Evolutionary conservation across 1,140 invertebrate genomes (phyloP).

Genomic region (Matsumurasca onukii): DNA sequence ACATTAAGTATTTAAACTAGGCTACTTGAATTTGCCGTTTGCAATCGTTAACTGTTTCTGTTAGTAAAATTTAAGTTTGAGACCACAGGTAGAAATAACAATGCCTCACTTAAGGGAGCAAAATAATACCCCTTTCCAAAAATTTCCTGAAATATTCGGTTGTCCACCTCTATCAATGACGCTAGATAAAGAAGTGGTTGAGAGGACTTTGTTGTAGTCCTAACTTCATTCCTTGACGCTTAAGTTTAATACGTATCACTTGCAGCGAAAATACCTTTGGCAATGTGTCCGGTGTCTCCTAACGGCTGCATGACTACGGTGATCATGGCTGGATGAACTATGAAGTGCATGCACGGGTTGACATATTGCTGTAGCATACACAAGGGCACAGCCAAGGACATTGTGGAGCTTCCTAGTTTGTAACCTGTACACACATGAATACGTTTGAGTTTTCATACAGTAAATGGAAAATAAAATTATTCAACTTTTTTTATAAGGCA

Average conservation of each 20-base stretch:
- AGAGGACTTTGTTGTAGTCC: not conserved
- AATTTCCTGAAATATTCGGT: not conserved
- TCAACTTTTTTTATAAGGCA: not conserved
- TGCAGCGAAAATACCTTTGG: slow-evolving; percentile 47
- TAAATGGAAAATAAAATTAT: too few species aligned
- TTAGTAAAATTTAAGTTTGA: too few species aligned
- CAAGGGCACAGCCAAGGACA: slow-evolving; percentile 64
- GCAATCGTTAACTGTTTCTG: too few species aligned
- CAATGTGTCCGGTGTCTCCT: slow-evolving; percentile 39
- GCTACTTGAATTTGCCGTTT: too few species aligned
- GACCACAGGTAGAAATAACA: not conserved
- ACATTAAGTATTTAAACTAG: too few species aligned
- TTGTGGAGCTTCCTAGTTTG: slow-evolving; percentile 59
- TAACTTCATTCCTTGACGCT: too few species aligned
- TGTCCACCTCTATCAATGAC: not conserved
- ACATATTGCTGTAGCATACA: slow-evolving; percentile 70
- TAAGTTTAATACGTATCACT: too few species aligned
- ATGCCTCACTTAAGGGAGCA: not conserved
- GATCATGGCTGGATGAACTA: slow-evolving; percentile 61
- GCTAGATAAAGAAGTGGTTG: not conserved
- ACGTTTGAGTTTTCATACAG: too few species aligned
- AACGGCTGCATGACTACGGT: slow-evolving; percentile 47
- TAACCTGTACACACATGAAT: slow-evolving; percentile 56
- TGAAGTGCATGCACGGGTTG: slow-evolving; percentile 68
- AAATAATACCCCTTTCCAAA: not conserved